These are phyloP conservation scores for Morone chrysops DNA, from an alignment of 2,113 vertebrate species.

Conservation along the genomic window DNA sequence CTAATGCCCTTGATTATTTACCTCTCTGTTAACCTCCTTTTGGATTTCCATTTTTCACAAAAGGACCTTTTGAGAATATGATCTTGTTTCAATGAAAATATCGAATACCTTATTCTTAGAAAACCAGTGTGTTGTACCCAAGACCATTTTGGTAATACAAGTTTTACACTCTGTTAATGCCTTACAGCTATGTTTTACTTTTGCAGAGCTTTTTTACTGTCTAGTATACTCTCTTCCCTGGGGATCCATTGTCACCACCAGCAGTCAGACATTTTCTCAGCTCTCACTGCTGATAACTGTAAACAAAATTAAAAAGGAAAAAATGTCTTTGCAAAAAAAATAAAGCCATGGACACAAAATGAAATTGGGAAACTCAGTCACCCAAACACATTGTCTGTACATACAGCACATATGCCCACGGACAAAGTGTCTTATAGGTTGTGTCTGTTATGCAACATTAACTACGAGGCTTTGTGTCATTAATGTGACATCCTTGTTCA, in stretches of 20 bases:
- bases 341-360: neutral
- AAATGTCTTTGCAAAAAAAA: conserved; percentile 2
- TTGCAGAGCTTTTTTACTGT: conserved; percentile 12
- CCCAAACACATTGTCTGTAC: neutral
- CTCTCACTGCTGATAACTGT: conserved; percentile 8
- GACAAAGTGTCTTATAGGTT: conserved; percentile 2
- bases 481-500: conserved; percentile 33
- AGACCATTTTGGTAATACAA: conserved; percentile 25
- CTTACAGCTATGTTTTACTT: conserved; percentile 36
- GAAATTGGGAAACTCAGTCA: neutral
- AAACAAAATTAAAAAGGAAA: conserved; percentile 33
- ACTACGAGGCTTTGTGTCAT: conserved; percentile 37
- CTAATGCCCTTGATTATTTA: neutral
- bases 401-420: neutral
- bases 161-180: conserved; percentile 31
- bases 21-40: neutral
- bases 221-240: neutral
- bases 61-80: neutral
- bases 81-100: conserved; percentile 13
- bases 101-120: neutral
- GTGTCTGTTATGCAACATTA: conserved; percentile 36
- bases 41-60: neutral
- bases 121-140: neutral
- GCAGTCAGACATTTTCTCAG: neutral
- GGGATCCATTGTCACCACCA: conserved; percentile 15